phyloP scores from a whole-genome alignment of 2,113 vertebrate species.

The Nycticorax nycticorax region DNA sequence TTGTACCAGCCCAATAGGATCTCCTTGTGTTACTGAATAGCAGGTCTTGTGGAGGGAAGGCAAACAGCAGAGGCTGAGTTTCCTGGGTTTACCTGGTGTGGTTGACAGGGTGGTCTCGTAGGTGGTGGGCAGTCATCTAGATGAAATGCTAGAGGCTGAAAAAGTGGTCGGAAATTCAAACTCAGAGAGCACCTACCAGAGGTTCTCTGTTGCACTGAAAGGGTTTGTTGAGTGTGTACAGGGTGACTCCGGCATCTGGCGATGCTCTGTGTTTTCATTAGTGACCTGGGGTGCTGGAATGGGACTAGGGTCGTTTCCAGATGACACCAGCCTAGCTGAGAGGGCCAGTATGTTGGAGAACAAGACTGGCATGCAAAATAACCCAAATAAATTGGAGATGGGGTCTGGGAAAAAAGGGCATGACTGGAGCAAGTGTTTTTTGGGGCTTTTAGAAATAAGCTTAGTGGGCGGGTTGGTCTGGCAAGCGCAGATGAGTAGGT shows the following conservation, averaged over 20 bases:
- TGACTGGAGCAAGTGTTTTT: background rate
- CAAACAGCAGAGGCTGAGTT: background rate
- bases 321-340: background rate
- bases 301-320: background rate
- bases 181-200: accelerated
- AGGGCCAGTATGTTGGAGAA: background rate
- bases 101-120: background rate
- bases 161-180: background rate
- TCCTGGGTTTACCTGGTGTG: background rate
- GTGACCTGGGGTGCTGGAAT: background rate
- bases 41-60: background rate
- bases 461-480: background rate
- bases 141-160: background rate
- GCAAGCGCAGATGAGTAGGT: background rate
- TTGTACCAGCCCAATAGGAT: background rate
- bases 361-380: background rate
- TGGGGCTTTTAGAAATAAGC: background rate
- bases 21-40: background rate
- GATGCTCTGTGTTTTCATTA: background rate
- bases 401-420: background rate
- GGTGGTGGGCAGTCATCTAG: background rate
- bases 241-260: background rate
- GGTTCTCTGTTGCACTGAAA: background rate
- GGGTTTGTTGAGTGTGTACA: background rate
- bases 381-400: background rate